Base-by-base conservation (phyloP, 1,140 invertebrate species). In the Drosophila funebris region DNA sequence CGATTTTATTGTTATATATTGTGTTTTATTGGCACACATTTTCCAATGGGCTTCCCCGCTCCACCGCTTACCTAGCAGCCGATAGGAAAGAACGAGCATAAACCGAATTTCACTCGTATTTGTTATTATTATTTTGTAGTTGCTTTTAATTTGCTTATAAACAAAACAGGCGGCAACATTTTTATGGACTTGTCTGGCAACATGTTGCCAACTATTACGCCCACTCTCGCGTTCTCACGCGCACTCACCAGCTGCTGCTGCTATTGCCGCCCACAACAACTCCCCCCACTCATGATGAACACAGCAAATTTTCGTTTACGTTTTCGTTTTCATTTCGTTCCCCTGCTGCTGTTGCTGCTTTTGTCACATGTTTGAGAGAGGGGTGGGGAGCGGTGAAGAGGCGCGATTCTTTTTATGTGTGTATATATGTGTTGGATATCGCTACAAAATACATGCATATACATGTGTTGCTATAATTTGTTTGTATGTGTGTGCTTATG, bases 311-410 rank as follows among this genome's bases (percentile, higher is more conserved):
- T 69, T 69, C 67, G 48, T 27, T 33, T 69, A 62, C 67, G 48
- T 68, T 85, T 84, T 85, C 79, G 61, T 84, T 78, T 83, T 81
- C 68, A 44, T 76, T 76, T 76, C 43, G 27, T 54, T 56, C n/a
- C n/a, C n/a, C 16, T 27, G 24, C 0, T 5, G 18, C n/a, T 9
- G 46, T 8, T 36, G 52, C 18, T 37, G 52, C 37, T 48, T 60
- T 16, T 67, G 63, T 73, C 64, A 61, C 64, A 68, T 68, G 63
- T 46, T 46, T 31, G 16, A n/a, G n/a, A n/a, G n/a, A n/a, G n/a
- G n/a, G n/a, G n/a, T 37, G 37, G 29, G 31, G 27, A 16, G 33
- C 11, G 31, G 37, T 6, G n/a, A 53, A 29, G 31, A 11, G 63
- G 24, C 20, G 20, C 9, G 16, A 13, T 13, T 56, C 16, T 20